Evolutionary conservation across 2,797 vertebrate species (phyloP), one percentile per base, ranked within the genome.

Genomic region (Hippoglossus hippoglossus): DNA sequence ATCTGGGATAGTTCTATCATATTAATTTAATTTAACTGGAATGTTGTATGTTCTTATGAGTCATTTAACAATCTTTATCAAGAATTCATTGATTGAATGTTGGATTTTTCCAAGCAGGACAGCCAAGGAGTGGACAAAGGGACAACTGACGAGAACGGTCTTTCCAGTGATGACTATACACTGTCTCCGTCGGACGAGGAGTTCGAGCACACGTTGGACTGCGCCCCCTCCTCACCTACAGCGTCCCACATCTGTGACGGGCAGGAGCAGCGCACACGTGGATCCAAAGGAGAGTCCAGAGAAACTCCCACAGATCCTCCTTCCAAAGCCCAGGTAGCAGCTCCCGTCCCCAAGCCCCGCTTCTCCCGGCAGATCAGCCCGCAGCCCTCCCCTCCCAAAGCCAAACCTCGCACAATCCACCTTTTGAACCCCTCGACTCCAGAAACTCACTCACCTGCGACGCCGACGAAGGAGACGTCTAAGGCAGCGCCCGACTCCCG

Each of bases 401-500:
- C 92, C 2, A 95, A 93, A 82, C 94, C 94, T 51, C 92, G 94
- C 39, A 83, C 67, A 0, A 15, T 94, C 61, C 84, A 85, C 26
- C 28, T 89, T 1, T 4, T 5, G 0, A 63, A 62, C 46, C 75
- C 68, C 18, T 63, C 67, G 0, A 63, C 73, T 8, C 69, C 68
- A 2, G 77, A 55, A 22, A 49, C 56, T 28, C 26, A 1, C 9
- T 44, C 59, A 0, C 44, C 65, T 64, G 50, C 69, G 16, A 36
- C 46, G 18, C 46, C 64, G 3, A 19, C 41, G 3, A 47, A 24
- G 10, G 72, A 91, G 34, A 13, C 0, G 24, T 52, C 75, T 1
- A 49, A 56, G 47, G 13, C 71, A 0, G 71, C 25, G 0, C n/a
- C 74, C 0, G 90, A 91, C 44, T 85, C 87, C 44, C 89, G 79